phyloP scores from a whole-genome alignment of 2,797 vertebrate genomes.

The Hozukius guyotensis region DNA sequence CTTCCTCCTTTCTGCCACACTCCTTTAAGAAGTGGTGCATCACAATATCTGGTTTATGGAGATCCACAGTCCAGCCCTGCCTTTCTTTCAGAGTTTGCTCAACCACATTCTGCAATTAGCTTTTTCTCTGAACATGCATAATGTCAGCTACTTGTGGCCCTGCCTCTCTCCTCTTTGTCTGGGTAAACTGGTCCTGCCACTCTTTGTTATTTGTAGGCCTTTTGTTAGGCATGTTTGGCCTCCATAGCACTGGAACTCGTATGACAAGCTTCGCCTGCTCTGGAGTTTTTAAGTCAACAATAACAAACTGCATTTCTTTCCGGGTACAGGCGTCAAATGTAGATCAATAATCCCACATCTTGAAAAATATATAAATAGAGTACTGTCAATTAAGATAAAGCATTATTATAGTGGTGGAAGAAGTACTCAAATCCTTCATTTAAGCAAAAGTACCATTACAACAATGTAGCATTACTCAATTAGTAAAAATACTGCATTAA shows the following conservation, averaged over 20 bases:
- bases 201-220: slow-evolving; percentile 51
- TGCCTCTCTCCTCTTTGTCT: slow-evolving; percentile 53
- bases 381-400: no score
- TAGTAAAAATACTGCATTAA: neutral
- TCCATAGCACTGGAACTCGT: slow-evolving; percentile 54
- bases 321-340: neutral
- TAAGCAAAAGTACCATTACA: neutral
- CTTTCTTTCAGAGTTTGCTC: neutral
- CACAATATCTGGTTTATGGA: neutral
- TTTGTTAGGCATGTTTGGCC: slow-evolving; percentile 52
- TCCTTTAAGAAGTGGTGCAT: neutral
- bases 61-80: neutral
- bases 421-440: neutral
- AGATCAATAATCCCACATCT: neutral
- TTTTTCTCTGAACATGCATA: neutral
- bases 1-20: slow-evolving; percentile 21
- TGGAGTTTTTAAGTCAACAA: neutral
- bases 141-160: slow-evolving; percentile 5
- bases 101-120: slow-evolving; percentile 6
- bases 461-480: neutral
- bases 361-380: neutral
- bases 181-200: slow-evolving; percentile 72
- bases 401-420: no score
- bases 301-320: neutral
- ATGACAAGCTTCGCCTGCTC: slow-evolving; percentile 48